Percentiles rank a stretch among this genome's conserved stretches.
These are phyloP conservation scores for Diabrotica undecimpunctata DNA, from an alignment of 1,140 invertebrate genomes.

Conservation along the genomic window DNA sequence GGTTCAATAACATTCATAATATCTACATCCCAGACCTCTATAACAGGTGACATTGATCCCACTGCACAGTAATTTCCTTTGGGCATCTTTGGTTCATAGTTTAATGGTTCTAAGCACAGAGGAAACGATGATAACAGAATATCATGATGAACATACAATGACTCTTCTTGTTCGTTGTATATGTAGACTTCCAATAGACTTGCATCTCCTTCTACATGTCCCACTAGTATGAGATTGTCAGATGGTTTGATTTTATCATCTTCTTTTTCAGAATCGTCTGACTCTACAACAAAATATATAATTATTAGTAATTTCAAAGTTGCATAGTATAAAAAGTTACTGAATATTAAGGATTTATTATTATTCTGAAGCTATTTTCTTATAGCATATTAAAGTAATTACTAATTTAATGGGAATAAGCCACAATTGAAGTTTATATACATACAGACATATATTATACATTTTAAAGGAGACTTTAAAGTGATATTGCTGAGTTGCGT, in stretches of 20 bases:
- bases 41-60: constrained; percentile 86
- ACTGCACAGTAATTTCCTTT: constrained; percentile 84
- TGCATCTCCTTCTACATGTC: constrained; percentile 79
- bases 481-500: no score
- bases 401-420: no score
- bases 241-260: constrained; percentile 85
- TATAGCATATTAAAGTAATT: no score
- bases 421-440: no score
- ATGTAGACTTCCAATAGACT: constrained; percentile 87
- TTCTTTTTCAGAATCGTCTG: constrained; percentile 82
- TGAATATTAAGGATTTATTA: no score
- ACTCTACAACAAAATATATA: constrained; percentile 41
- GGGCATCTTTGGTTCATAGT: constrained; percentile 69
- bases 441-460: no score
- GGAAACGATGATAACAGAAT: constrained; percentile 84
- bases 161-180: constrained; percentile 83
- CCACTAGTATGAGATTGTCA: constrained; percentile 90
- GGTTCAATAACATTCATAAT: constrained; percentile 87
- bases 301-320: no score
- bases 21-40: constrained; percentile 94
- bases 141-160: constrained; percentile 92
- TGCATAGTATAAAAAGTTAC: no score
- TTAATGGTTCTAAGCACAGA: constrained; percentile 88
- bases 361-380: no score
- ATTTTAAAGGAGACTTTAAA: no score